Conservation (phyloP, 1,140 invertebrate genomes). For the Goniozus legneri region DNA sequence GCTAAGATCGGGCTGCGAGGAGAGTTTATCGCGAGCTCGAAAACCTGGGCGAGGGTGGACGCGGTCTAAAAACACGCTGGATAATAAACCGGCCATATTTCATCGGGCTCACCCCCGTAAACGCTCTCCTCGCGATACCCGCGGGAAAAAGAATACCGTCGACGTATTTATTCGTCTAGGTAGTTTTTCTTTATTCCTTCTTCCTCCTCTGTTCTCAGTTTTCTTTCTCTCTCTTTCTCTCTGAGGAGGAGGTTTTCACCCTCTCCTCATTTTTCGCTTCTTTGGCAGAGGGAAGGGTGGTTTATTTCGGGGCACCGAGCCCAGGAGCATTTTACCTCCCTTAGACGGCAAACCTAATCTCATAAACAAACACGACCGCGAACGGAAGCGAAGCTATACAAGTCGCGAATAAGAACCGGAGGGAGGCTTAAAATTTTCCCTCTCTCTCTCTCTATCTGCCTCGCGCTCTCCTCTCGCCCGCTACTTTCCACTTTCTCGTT, state of each 20-base stretch:
- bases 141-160: too few relatives aligned
- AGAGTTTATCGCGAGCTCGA: too few relatives aligned
- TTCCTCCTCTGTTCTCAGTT: background rate
- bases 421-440: background rate
- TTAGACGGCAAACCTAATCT: conserved; percentile 14
- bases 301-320: background rate
- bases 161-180: background rate
- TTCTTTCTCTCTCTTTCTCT: background rate
- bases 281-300: background rate
- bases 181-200: conserved; percentile 2
- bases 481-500: background rate
- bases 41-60: too few relatives aligned
- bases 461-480: background rate
- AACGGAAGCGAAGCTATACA: too few relatives aligned
- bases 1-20: too few relatives aligned
- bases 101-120: too few relatives aligned
- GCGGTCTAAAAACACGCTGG: too few relatives aligned
- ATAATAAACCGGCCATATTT: too few relatives aligned
- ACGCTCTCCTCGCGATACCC: too few relatives aligned
- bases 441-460: background rate
- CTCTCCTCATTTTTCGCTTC: background rate
- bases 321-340: background rate
- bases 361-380: conserved; percentile 4
- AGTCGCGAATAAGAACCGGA: background rate
- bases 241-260: conserved; percentile 12